Evolutionary conservation across 2,888 invertebrate genomes (phyloP).

Genomic region (Oxyteleia sp.): DNA sequence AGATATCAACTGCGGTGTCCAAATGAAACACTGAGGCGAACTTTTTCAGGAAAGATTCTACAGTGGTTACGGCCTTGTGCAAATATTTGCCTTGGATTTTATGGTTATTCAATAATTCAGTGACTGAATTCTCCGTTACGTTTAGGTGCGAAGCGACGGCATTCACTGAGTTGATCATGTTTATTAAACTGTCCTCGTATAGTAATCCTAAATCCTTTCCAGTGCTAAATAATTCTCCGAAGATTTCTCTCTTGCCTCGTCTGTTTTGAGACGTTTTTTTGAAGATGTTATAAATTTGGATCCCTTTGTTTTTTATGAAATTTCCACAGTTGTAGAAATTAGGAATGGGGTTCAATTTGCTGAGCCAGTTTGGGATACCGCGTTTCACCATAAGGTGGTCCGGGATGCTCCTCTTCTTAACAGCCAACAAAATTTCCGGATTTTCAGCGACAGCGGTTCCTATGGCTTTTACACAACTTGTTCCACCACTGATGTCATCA

Average conservation of each 20-base stretch:
- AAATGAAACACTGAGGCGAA: conserved; percentile 30
- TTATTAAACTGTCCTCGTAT: conserved; percentile 15
- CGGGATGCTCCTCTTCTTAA: no score
- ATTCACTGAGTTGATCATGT: neutral
- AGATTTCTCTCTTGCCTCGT: neutral
- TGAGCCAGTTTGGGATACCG: neutral
- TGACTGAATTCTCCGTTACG: neutral
- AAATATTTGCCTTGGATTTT: conserved; percentile 1
- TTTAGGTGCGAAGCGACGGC: conserved; percentile 5
- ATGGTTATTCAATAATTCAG: neutral
- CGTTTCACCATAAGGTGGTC: conserved; percentile 31
- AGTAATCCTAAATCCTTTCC: neutral
- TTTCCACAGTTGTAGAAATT: conserved; percentile 31
- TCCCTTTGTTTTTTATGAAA: conserved; percentile 31
- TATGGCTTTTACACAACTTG: no score
- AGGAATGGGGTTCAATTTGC: conserved; percentile 23
- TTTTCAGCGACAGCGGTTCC: no score
- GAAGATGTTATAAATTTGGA: conserved; percentile 13
- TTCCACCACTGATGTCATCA: no score
- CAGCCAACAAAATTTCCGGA: no score
- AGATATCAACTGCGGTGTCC: conserved; percentile 14
- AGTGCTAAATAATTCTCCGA: neutral
- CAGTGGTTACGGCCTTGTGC: neutral
- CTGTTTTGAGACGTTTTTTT: neutral
- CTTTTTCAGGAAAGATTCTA: conserved; percentile 5